Percentiles rank a stretch among this genome's conserved stretches.
phyloP scores from a whole-genome alignment of 2,113 vertebrate species.

The Glareola pratincola region DNA sequence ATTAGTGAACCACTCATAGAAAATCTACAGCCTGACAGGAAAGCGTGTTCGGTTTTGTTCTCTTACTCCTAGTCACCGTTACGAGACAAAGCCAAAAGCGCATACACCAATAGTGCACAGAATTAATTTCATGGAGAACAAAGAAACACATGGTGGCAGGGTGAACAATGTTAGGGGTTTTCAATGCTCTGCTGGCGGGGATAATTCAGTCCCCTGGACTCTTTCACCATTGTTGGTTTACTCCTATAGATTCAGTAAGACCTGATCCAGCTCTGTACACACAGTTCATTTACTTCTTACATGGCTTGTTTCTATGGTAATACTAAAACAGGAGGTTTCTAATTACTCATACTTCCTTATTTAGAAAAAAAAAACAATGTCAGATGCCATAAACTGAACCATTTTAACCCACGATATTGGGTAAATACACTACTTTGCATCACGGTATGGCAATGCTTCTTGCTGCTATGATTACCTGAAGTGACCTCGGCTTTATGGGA shows the following conservation, averaged over 20 bases:
- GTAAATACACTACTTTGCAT: not conserved
- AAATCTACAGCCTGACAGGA: not conserved
- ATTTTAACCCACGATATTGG: not conserved
- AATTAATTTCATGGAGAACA: constrained; percentile 53
- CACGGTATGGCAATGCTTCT: not conserved
- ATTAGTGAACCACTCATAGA: not conserved
- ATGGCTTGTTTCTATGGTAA: constrained; percentile 56
- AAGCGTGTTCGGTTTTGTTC: not conserved
- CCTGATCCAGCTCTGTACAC: not conserved
- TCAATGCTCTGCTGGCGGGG: not conserved
- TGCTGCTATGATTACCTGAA: not conserved
- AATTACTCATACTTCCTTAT: constrained; percentile 43
- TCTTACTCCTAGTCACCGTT: not conserved
- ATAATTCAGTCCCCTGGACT: not conserved
- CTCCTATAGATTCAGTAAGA: not conserved
- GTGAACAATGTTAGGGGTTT: not conserved
- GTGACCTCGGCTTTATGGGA: not conserved
- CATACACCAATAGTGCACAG: not conserved
- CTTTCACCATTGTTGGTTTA: not conserved
- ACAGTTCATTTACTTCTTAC: not conserved
- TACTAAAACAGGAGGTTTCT: constrained; percentile 41
- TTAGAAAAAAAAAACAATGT: not conserved
- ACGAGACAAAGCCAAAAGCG: not conserved
- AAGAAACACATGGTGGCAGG: constrained; percentile 52
- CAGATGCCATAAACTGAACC: not conserved